Evolutionary conservation across 2,888 invertebrate species (phyloP).

Genomic region (Thecophora atra): DNA sequence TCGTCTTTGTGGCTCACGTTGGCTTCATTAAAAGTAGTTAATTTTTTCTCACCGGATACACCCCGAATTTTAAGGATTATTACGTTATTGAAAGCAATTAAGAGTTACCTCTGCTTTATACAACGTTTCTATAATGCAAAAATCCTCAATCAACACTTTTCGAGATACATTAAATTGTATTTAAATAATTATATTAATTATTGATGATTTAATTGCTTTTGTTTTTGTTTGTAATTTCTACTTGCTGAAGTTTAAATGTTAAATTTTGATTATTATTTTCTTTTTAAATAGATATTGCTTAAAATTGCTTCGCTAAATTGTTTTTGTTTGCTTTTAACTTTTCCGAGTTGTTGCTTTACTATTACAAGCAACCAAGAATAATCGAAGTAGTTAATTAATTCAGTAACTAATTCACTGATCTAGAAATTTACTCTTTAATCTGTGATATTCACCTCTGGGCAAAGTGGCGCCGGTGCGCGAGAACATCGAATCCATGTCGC

Average conservation of each 20-base stretch:
- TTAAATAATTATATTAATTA: not conserved
- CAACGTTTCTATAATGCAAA: too few species aligned
- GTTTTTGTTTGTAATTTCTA: conserved; percentile 30
- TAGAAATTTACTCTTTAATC: conserved; percentile 67
- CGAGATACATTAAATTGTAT: not conserved
- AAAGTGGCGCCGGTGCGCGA: conserved; percentile 70
- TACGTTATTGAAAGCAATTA: too few species aligned
- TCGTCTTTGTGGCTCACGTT: too few species aligned
- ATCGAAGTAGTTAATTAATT: not conserved
- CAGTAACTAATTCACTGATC: conserved; percentile 54
- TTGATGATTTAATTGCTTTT: not conserved
- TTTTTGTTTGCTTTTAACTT: conserved; percentile 12
- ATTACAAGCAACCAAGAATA: not conserved
- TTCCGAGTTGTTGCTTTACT: conserved; percentile 22
- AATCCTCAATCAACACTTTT: too few species aligned
- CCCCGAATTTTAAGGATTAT: not conserved
- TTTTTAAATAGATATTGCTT: conserved; percentile 33
- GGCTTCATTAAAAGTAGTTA: not conserved
- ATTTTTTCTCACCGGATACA: not conserved
- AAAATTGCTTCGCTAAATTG: not conserved
- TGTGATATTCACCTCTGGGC: conserved; percentile 76
- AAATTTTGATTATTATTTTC: conserved; percentile 35
- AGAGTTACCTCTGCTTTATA: too few species aligned
- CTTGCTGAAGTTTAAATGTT: conserved; percentile 28
- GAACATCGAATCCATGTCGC: conserved; percentile 80